Conservation (phyloP, 2,113 vertebrate genomes). For the Turdus rufiventris region DNA sequence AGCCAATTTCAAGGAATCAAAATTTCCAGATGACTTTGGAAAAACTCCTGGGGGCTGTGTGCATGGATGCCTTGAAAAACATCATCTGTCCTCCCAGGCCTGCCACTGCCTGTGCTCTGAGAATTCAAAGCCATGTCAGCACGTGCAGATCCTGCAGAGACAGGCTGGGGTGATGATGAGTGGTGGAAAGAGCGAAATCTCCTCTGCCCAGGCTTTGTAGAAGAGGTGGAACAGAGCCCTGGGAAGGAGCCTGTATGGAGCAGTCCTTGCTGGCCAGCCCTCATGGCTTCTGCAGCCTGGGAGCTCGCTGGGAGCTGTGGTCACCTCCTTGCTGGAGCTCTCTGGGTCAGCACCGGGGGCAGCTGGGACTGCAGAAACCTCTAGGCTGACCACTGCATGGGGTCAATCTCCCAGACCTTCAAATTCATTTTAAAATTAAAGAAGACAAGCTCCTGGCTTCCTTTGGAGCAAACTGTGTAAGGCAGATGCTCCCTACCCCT, state of each 20-base stretch:
- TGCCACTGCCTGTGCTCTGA: neutral
- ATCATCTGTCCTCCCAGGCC: neutral
- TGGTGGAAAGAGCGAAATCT: neutral
- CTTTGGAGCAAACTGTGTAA: fast-evolving
- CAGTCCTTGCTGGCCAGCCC: neutral
- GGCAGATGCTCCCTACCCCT: neutral
- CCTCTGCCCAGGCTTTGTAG: neutral
- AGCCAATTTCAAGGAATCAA: neutral
- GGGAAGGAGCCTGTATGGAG: neutral
- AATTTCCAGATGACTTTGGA: neutral
- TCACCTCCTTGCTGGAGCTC: neutral
- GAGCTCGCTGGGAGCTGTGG: neutral
- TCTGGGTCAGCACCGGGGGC: neutral
- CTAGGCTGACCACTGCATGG: too few relatives aligned
- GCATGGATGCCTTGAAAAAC: neutral
- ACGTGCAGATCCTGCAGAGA: neutral
- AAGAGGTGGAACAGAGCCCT: neutral
- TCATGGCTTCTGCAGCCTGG: neutral
- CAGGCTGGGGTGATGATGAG: neutral
- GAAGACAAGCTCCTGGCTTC: neutral
- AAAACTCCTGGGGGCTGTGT: neutral
- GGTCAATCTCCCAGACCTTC: neutral
- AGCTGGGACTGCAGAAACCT: neutral
- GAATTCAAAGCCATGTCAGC: neutral
- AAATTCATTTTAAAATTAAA: neutral